Conservation (phyloP, 2,113 vertebrate species). For the Notarius lentiginosus region DNA sequence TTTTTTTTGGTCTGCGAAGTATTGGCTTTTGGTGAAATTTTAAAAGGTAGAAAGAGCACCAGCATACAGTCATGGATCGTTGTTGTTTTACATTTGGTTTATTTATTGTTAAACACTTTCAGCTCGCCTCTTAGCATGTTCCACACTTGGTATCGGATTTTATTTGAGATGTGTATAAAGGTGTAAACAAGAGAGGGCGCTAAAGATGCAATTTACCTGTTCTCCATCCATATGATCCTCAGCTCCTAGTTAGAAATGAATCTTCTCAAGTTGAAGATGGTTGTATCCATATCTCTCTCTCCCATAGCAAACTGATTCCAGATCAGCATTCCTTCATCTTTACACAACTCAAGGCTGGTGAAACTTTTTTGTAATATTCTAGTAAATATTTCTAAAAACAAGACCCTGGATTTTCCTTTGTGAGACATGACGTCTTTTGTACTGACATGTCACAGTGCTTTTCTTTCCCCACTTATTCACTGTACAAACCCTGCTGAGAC, state of each 20-base stretch:
- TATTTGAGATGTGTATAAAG: neutral
- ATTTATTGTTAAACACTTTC: slow-evolving; percentile 18
- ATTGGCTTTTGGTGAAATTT: neutral
- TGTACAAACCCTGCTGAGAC: slow-evolving; percentile 50
- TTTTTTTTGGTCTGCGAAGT: neutral
- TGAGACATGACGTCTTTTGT: slow-evolving; percentile 41
- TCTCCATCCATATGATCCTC: neutral
- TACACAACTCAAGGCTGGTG: slow-evolving; percentile 13
- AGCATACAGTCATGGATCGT: neutral
- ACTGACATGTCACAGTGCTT: slow-evolving; percentile 29
- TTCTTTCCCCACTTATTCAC: slow-evolving; percentile 31
- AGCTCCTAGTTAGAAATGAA: neutral
- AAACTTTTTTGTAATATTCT: slow-evolving; percentile 47
- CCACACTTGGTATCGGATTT: neutral
- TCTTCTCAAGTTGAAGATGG: neutral
- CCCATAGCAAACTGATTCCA: neutral
- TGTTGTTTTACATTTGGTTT: neutral
- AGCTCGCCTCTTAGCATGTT: neutral
- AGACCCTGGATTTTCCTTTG: slow-evolving; percentile 20
- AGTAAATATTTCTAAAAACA: slow-evolving; percentile 40
- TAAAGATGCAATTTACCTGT: slow-evolving; percentile 21
- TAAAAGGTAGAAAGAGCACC: neutral
- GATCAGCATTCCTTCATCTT: neutral
- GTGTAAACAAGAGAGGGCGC: slow-evolving; percentile 56
- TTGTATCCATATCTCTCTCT: neutral